Evolutionary conservation across 2,888 invertebrate genomes (phyloP).

Genomic region (Pristionchus mayeri): DNA sequence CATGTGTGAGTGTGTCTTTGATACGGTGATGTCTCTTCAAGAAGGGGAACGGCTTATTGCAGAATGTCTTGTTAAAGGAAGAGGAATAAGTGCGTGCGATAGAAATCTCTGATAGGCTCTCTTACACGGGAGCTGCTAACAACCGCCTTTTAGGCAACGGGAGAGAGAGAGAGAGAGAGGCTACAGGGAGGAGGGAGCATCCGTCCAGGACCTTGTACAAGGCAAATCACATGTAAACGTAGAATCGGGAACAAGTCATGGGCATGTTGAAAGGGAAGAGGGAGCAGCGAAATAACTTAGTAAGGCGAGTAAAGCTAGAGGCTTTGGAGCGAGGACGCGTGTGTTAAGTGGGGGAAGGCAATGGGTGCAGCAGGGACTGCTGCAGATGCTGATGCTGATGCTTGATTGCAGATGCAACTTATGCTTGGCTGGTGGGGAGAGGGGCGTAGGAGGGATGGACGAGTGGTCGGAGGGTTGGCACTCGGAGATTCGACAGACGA

Average conservation of each 20-base stretch:
- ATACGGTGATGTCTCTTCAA: slow-evolving; percentile 3
- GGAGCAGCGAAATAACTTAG: slow-evolving; percentile 21
- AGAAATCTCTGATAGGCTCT: slow-evolving; percentile 26
- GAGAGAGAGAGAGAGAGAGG: background rate
- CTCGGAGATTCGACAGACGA: background rate
- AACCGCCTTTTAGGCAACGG: slow-evolving; percentile 30
- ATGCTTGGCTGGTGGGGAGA: slow-evolving; percentile 24
- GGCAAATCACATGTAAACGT: slow-evolving; percentile 18
- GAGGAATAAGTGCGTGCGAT: background rate
- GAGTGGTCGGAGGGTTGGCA: slow-evolving; percentile 8
- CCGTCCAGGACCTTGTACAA: background rate
- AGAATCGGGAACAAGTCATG: slow-evolving; percentile 42
- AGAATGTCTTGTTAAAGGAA: slow-evolving; percentile 7
- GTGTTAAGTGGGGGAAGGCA: too few relatives aligned
- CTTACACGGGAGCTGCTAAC: background rate
- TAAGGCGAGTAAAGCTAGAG: background rate
- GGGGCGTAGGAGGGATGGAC: slow-evolving; percentile 25
- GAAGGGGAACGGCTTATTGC: slow-evolving; percentile 38
- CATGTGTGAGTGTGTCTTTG: slow-evolving; percentile 1
- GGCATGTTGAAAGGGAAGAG: background rate
- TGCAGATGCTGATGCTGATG: background rate
- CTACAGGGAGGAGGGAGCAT: background rate
- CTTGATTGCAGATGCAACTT: background rate
- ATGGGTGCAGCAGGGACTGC: background rate
- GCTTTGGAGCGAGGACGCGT: background rate